A percentile compares a stretch with the other conserved stretches of the same genome.
These are phyloP conservation scores for Falcaria lacertinaria DNA, from an alignment of 2,888 invertebrate species.

Conservation along the genomic window DNA sequence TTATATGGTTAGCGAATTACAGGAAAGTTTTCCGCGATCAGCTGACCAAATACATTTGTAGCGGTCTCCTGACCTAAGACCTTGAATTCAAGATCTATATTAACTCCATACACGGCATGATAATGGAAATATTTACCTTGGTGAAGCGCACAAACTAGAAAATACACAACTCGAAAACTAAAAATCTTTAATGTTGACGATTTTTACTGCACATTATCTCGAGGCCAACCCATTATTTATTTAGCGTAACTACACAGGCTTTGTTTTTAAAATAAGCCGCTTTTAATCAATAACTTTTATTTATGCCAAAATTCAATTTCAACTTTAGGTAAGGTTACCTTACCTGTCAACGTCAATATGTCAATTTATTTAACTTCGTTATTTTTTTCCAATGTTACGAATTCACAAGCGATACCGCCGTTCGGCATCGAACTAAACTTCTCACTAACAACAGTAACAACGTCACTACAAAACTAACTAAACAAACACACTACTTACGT, in stretches of 20 bases:
- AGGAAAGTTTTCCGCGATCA: background rate
- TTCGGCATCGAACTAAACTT: constrained; percentile 2
- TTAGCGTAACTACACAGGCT: too few species aligned
- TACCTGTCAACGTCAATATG: constrained; percentile 61
- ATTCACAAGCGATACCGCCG: too few species aligned
- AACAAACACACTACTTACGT: constrained; percentile 34
- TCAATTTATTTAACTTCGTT: constrained; percentile 33
- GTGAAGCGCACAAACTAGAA: constrained; percentile 8
- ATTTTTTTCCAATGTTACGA: constrained; percentile 16
- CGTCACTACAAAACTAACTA: too few species aligned
- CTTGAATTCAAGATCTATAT: background rate
- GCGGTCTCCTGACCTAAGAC: background rate
- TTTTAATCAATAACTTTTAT: constrained; percentile 6
- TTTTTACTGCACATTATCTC: constrained; percentile 37
- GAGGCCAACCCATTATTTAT: constrained; percentile 24
- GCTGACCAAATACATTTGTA: background rate
- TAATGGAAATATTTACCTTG: background rate
- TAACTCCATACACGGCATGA: background rate
- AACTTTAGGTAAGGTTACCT: constrained; percentile 26
- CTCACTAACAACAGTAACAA: too few species aligned
- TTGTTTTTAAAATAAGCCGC: too few species aligned
- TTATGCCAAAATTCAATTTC: constrained; percentile 11
- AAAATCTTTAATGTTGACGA: constrained; percentile 21
- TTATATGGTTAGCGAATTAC: background rate
- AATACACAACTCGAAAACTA: constrained; percentile 23